Conservation (phyloP, 35 echinoderm and acorn worm species). For the Patiria miniata region DNA sequence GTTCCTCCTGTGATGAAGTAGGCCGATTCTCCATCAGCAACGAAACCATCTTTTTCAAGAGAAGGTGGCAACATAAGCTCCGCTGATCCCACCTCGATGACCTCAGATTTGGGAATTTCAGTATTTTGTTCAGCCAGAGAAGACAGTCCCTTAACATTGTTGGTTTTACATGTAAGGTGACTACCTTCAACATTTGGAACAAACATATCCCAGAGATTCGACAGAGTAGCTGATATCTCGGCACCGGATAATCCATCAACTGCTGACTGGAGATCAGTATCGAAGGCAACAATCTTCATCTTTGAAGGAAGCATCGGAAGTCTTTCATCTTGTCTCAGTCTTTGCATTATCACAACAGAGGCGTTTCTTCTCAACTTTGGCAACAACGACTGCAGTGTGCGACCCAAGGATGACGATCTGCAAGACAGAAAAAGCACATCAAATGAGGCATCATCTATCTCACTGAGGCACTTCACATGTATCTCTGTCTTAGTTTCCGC, state of each 20-base stretch:
- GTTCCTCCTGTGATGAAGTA: slow-evolving; percentile 77
- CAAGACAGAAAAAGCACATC: not conserved
- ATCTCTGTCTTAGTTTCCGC: too few relatives aligned
- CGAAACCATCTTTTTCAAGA: slow-evolving; percentile 24
- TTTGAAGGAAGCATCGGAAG: not conserved
- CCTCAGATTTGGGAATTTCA: not conserved
- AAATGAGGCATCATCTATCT: not conserved
- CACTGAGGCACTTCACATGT: not conserved
- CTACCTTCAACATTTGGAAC: not conserved
- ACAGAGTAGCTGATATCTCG: not conserved
- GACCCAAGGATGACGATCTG: not conserved
- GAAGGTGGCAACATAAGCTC: not conserved
- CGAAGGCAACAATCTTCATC: not conserved
- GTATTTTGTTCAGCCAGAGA: not conserved
- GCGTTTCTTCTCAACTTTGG: not conserved
- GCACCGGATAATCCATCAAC: not conserved
- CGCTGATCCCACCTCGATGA: not conserved
- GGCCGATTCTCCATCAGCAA: not conserved
- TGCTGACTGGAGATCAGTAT: not conserved
- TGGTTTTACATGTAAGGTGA: not conserved
- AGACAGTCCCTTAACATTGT: not conserved
- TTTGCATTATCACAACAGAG: slow-evolving; percentile 9
- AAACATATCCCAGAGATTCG: slow-evolving; percentile 24
- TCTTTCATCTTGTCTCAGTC: not conserved
- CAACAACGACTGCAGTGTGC: not conserved